Evolutionary conservation across 2,888 invertebrate genomes (phyloP), one percentile per base, ranked within the genome.

Genomic region (Cantharis nigra): DNA sequence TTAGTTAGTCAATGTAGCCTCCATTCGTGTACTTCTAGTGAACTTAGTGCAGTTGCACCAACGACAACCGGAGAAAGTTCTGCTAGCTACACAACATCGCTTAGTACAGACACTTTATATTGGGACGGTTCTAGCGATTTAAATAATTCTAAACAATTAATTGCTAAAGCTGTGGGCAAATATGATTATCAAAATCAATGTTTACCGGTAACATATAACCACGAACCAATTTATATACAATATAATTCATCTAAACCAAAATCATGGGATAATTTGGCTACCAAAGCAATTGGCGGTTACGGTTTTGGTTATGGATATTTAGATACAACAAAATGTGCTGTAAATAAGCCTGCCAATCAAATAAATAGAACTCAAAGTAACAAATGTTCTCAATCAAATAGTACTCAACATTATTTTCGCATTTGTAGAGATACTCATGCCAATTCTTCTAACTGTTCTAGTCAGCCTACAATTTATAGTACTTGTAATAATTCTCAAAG

Each of bases 241-340:
- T 91, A 90, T 82, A 89, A 89, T 65, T 87, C 89, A 0, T 87
- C 87, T 0, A 97, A 96, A 85, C 96, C 96, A 0, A 96, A 96
- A 86, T 96, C 96, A 0, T 96, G 96, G 96, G 96, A 96, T 86
- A 96, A 96, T 88, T 89, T 97, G 74, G 94, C 96, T 0, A 95
- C 95, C 2, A 96, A 96, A 89, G 94, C 94, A 0, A 94, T 95
- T 81, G 95, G 96, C 0, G 96, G 96, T 0, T 96, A 96, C 81
- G 95, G 96, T 3, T 96, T 95, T 83, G 96, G 96, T 82, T 96
- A 96, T 84, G 96, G 96, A 9, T 96, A 95, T 84, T 88, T 95
- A 74, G 95, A 95, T 83, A 93, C 94, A 0, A 79, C 81, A 64
- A 83, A 77, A 81, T 83, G 81, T 74, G 90, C 88, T 20, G 89